Conservation (phyloP, 2,113 vertebrate species). For the Upupa epops region DNA sequence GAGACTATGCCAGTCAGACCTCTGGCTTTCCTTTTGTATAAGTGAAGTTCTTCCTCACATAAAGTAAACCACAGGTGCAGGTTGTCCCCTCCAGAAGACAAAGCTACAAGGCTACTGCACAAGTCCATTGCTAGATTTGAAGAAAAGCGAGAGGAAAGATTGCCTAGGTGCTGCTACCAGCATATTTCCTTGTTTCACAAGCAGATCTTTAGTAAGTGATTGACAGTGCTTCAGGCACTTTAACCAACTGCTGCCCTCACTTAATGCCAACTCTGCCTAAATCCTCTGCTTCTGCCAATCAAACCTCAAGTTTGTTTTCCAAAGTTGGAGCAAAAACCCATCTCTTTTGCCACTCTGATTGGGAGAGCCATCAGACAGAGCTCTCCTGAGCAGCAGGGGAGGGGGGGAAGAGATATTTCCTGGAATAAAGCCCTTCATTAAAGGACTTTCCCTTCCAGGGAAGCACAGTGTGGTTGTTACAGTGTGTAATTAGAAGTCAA, state of each 20-base stretch:
- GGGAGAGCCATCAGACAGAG: background rate
- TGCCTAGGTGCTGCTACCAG: background rate
- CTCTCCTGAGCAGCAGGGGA: conserved; percentile 12
- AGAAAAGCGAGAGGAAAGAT: background rate
- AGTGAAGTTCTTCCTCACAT: background rate
- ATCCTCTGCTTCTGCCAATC: conserved; percentile 14
- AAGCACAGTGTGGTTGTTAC: background rate
- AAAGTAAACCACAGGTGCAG: background rate
- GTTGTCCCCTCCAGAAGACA: background rate
- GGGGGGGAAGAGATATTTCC: conserved; percentile 3
- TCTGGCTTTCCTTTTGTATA: background rate
- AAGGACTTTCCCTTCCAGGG: background rate
- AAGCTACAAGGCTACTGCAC: background rate
- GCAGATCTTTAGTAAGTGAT: conserved; percentile 3
- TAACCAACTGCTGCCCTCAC: conserved; percentile 4
- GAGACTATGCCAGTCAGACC: background rate
- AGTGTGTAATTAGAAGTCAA: conserved; percentile 30
- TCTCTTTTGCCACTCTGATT: background rate
- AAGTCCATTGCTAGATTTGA: background rate
- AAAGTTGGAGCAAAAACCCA: background rate
- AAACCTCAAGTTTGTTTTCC: background rate
- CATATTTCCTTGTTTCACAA: background rate
- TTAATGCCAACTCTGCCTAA: background rate
- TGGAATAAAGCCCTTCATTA: conserved; percentile 27
- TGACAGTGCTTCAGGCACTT: conserved; percentile 3